phyloP scores from a whole-genome alignment of 2,113 vertebrate species.

The Tonatia bakeri region DNA sequence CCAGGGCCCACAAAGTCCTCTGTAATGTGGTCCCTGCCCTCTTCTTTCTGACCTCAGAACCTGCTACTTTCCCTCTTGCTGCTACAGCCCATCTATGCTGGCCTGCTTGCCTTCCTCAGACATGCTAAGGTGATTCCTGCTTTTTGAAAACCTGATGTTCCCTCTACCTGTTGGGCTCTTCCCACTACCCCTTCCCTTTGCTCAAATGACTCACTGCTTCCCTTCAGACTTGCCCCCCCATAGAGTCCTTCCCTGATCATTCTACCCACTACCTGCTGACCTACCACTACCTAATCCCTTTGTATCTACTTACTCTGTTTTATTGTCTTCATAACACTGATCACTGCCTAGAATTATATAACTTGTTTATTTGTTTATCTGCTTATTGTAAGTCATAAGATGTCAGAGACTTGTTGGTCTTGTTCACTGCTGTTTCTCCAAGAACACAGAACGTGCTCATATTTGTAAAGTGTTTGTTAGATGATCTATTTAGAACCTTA shows the following conservation, averaged over 20 bases:
- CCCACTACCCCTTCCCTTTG: neutral
- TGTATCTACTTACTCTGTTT: neutral
- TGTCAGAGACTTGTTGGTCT: neutral
- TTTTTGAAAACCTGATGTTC: neutral
- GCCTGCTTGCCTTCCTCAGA: neutral
- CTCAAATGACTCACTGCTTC: neutral
- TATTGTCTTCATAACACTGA: neutral
- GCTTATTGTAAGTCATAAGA: neutral
- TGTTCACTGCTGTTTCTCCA: neutral
- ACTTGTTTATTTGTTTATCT: neutral
- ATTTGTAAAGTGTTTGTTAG: neutral
- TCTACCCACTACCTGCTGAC: neutral
- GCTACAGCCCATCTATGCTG: neutral
- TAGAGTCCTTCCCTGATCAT: neutral
- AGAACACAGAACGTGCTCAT: neutral
- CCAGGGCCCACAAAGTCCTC: neutral
- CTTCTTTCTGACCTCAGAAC: neutral
- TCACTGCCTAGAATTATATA: neutral
- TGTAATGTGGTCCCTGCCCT: neutral
- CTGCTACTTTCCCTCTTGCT: neutral
- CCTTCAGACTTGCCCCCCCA: neutral
- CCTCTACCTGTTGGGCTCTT: neutral
- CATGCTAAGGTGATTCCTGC: neutral
- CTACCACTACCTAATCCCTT: neutral
- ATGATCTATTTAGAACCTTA: neutral